Base-by-base conservation (phyloP, 2,888 invertebrate genomes). In the Podotricha telesiphe region DNA sequence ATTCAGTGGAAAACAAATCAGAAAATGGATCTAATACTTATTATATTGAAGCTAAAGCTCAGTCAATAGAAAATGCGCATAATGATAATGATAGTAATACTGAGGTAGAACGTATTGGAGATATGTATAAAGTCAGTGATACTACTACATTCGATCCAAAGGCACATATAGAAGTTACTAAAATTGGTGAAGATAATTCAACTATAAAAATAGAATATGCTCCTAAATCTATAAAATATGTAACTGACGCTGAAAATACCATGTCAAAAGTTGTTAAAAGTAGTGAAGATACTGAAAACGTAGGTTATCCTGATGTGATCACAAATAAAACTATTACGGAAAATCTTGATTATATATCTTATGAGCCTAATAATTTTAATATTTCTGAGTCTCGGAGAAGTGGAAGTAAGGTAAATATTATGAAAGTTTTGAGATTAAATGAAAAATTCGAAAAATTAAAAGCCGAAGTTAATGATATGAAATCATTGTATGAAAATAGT, bases 401-500 rank as follows among this genome's bases (percentile, higher is more conserved):
- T 19, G 50, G 42, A 51, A 59, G 13, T 17, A 10, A 40, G 59
- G 1, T 22, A 11, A 50, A 19, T 61, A 51, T 10, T 3, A 19
- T 53, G 7, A 45, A 53, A 34, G 15, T 40, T 5, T 47, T 67
- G 65, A 51, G 13, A 0, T 22, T 64, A 20, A 65, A 67, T 17
- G 64, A 69, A 55, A 69, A 66, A 11, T 64, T 73, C 53, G 53
- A 72, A 45, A 65, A 59, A 20, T 58, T 76, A 13, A 42, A 70
- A n/a, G 70, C 74, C 40, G 65, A 73, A 70, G 64, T 63, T 40
- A 37, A 74, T 10, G 45, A 72, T 22, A 66, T 56, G 3, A 73
- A 73, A 37, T 55, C 50, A 64, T 17, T 47, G 5, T 51, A 67
- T 48, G 37, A 55, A 7, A 55, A 61, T 2, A 47, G n/a, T 34